Conservation (phyloP, 1,140 invertebrate species). For the Nephila pilipes region DNA sequence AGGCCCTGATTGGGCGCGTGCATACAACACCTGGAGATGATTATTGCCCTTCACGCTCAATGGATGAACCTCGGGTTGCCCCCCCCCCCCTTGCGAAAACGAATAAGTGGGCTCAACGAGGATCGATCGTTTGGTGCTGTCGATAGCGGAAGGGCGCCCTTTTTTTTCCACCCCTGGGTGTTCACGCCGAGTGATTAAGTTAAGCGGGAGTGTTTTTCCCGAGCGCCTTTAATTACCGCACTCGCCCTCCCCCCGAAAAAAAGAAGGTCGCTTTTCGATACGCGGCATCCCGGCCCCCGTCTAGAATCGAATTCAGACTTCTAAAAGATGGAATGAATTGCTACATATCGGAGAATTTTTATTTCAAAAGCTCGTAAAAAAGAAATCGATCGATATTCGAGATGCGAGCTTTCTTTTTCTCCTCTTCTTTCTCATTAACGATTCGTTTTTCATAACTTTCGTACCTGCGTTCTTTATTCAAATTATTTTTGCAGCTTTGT, state of each 20-base stretch:
- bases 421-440: neutral
- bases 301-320: too few relatives aligned
- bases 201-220: conserved; percentile 39
- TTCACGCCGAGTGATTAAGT: conserved; percentile 66
- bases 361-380: too few relatives aligned
- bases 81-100: neutral
- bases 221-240: conserved; percentile 49
- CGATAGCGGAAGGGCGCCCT: conserved; percentile 30
- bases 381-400: too few relatives aligned
- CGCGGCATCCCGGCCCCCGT: too few relatives aligned
- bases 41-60: conserved; percentile 65
- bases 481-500: too few relatives aligned
- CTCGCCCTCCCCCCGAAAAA: too few relatives aligned
- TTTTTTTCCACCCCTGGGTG: conserved; percentile 38
- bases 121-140: conserved; percentile 45
- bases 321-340: too few relatives aligned
- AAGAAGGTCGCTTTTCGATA: too few relatives aligned
- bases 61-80: conserved; percentile 62
- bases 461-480: too few relatives aligned
- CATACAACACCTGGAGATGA: conserved; percentile 75
- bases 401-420: neutral
- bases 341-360: too few relatives aligned
- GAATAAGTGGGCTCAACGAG: neutral
- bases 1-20: conserved; percentile 67
- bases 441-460: too few relatives aligned